Evolutionary conservation across 2,113 vertebrate genomes (phyloP).

Genomic region (Entomyzon cyanotis): DNA sequence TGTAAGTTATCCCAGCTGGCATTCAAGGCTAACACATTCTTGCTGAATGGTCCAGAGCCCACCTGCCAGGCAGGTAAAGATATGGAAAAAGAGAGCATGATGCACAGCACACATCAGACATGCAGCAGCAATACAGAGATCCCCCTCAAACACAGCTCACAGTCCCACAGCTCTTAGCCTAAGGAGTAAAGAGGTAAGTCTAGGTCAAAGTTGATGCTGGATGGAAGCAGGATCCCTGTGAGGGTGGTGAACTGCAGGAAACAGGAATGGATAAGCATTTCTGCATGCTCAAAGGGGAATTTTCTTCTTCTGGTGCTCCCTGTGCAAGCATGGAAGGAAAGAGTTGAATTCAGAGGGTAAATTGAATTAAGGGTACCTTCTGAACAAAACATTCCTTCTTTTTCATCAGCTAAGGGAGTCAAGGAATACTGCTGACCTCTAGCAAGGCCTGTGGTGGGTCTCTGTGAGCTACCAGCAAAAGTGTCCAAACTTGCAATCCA

Average conservation of each 20-base stretch:
- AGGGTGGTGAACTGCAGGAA: neutral
- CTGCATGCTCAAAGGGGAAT: neutral
- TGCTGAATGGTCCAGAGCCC: neutral
- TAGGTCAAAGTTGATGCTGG: neutral
- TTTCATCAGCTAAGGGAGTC: neutral
- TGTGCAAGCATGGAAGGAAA: neutral
- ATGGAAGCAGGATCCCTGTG: neutral
- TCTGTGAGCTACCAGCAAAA: neutral
- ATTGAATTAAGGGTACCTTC: neutral
- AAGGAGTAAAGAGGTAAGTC: neutral
- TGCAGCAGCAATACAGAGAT: neutral
- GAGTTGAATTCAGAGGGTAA: neutral
- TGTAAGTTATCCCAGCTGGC: neutral
- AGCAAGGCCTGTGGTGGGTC: neutral
- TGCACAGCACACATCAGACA: accelerated
- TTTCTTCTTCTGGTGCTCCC: neutral
- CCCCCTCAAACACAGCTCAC: neutral
- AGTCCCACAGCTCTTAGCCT: neutral
- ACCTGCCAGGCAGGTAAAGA: neutral
- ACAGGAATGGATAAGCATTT: neutral
- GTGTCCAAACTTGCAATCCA: neutral
- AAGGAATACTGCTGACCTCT: neutral
- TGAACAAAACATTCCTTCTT: neutral
- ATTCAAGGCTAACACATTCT: neutral
- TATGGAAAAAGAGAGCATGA: neutral